Evolutionary conservation across 1,140 invertebrate genomes (phyloP).

Genomic region (Bombus superbus): DNA sequence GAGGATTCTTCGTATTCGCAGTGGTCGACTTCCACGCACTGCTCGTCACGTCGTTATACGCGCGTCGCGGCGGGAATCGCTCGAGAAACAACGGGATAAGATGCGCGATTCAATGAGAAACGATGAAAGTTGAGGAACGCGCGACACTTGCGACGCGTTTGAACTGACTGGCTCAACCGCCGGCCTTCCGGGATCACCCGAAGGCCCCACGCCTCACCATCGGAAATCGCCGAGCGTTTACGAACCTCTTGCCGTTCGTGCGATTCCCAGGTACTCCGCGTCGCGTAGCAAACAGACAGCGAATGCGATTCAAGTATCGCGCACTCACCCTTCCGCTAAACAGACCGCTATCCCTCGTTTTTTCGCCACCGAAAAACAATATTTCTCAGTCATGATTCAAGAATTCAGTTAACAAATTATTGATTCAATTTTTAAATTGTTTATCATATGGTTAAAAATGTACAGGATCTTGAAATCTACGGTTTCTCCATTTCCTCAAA

Average conservation of each 20-base stretch:
- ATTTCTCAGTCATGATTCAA: not conserved
- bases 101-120: not conserved
- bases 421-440: not conserved
- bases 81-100: conserved; percentile 26
- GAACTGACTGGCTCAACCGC: conserved; percentile 74
- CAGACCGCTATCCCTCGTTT: not conserved
- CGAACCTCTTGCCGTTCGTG: conserved; percentile 58
- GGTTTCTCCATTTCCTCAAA: not conserved
- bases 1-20: not conserved
- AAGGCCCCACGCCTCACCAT: conserved; percentile 69
- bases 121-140: conserved; percentile 38
- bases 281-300: not conserved
- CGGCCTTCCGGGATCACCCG: conserved; percentile 72
- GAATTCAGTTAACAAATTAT: not conserved
- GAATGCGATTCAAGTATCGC: conserved; percentile 39
- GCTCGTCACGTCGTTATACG: conserved; percentile 66
- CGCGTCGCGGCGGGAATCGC: conserved; percentile 42
- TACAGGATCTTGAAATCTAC: not conserved
- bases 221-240: conserved; percentile 62
- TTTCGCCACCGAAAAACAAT: not conserved
- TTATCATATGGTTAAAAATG: not conserved
- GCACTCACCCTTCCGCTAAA: not conserved
- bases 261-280: conserved; percentile 28
- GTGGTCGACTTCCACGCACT: conserved; percentile 42
- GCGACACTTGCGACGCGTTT: conserved; percentile 75